Base-by-base conservation (phyloP, 2,113 vertebrate species). In the Propithecus coquereli region DNA sequence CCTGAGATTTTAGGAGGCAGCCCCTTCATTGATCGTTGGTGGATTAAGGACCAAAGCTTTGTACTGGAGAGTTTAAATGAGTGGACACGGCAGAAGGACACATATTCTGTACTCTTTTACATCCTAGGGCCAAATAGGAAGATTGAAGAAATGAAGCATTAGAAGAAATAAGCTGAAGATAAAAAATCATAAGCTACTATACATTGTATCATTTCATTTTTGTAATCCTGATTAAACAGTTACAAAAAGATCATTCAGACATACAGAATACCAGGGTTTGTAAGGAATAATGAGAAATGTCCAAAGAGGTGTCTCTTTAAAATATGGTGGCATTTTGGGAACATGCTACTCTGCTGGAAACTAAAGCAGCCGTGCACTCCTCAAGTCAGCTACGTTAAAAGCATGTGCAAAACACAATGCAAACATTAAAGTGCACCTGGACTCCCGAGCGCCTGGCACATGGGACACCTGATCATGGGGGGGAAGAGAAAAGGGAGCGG, bases 21-120 rank as follows among this genome's bases (percentile, higher is more conserved):
- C 40, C 12, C 70, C 76, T 96, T 93, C 77, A 91, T 50, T 68
- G 94, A 96, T 92, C 74, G 37, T 57, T 92, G 81, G 87, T 59
- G n/a, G 95, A 96, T 96, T 91, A 97, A 96, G 85, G 65, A 91
- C 43, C 52, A 95, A 90, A 94, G 92, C 86, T 96, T 96, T 96
- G 94, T 81, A 40, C 22, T 68, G 65, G 50, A 84, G 89, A 80
- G 34, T 80, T 96, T 90, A 97, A 90, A 94, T 40, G 59, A 87
- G 43, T 79, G 86, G 94, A 83, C 18, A 37, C 0, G 2, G 87
- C 57, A 80, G 70, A 94, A 83, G 74, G 91, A 87, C 61, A 81
- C 90, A 52, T 20, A 32, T 93, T 92, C 40, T 80, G 79, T 83
- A 40, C 27, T 68, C 94, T 93, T 94, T 89, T 81, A 86, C 17